Conservation (phyloP, 2,888 invertebrate species). For the Tinea pellionella region DNA sequence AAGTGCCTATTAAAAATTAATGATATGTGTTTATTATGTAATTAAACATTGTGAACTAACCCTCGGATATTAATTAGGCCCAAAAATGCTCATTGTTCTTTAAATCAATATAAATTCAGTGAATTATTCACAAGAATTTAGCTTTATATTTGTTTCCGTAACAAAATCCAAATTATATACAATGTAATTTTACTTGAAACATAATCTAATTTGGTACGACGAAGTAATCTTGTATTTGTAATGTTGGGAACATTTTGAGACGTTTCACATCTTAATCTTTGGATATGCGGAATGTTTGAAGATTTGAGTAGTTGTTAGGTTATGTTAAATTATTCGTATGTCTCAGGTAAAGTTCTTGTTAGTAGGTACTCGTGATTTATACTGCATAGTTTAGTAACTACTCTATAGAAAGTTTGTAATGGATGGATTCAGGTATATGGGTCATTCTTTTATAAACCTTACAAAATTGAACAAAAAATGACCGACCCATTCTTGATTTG, state of each 20-base stretch:
- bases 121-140: neutral
- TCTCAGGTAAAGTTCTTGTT: neutral
- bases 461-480: no score
- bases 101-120: neutral
- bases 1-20: no score
- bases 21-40: no score
- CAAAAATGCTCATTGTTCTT: no score
- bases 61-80: no score
- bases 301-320: neutral
- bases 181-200: slow-evolving; percentile 4
- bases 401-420: neutral
- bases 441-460: no score
- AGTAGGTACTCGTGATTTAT: neutral
- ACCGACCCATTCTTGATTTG: no score
- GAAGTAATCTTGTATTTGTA: slow-evolving; percentile 6
- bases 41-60: no score
- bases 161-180: neutral
- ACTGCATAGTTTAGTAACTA: neutral
- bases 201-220: slow-evolving; percentile 2
- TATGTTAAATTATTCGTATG: neutral
- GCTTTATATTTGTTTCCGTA: slow-evolving; percentile 8
- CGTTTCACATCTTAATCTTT: neutral
- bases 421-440: no score
- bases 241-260: neutral
- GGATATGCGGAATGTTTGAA: neutral